Percentiles rank a stretch among this genome's conserved stretches.
Conservation (phyloP, 64 coral and sea anemone genomes). For the Hydrozoanthus tunicans region DNA sequence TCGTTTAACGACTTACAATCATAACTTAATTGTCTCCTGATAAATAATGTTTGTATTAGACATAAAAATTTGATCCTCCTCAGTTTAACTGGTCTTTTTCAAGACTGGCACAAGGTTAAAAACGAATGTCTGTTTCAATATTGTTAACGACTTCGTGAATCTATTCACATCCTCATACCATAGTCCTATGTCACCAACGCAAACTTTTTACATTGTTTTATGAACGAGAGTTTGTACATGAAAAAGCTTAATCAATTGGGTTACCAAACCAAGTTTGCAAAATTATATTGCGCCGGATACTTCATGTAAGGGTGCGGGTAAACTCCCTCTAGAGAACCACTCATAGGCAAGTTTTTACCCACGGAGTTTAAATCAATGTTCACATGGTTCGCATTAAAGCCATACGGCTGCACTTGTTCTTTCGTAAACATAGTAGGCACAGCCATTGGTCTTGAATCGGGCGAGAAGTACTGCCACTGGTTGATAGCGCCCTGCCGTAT, state of each 20-base stretch:
- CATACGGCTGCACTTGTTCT: conserved; percentile 75
- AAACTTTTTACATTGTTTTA: background rate
- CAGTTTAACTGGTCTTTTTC: background rate
- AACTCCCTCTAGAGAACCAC: conserved; percentile 64
- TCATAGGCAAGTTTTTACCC: conserved; percentile 47
- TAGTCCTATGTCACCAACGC: background rate
- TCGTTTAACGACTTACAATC: too few relatives aligned
- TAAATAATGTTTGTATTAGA: too few relatives aligned
- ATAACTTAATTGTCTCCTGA: too few relatives aligned
- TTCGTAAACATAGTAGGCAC: conserved; percentile 77
- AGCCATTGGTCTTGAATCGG: conserved; percentile 82
- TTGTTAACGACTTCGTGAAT: background rate
- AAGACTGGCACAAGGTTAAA: background rate
- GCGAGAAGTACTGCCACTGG: conserved; percentile 83
- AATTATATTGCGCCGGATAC: conserved; percentile 78
- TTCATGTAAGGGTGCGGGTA: conserved; percentile 68
- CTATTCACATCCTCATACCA: background rate
- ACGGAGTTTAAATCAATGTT: conserved; percentile 49
- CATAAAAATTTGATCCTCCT: too few relatives aligned
- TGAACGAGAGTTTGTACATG: conserved; percentile 3
- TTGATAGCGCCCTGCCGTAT: conserved; percentile 63
- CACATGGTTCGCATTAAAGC: conserved; percentile 60
- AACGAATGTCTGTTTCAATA: background rate
- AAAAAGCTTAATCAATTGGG: background rate
- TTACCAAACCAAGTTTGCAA: conserved; percentile 31